Percentiles rank a stretch among this genome's conserved stretches.
Conservation (phyloP, 1,140 invertebrate genomes). For the Popillia japonica region DNA sequence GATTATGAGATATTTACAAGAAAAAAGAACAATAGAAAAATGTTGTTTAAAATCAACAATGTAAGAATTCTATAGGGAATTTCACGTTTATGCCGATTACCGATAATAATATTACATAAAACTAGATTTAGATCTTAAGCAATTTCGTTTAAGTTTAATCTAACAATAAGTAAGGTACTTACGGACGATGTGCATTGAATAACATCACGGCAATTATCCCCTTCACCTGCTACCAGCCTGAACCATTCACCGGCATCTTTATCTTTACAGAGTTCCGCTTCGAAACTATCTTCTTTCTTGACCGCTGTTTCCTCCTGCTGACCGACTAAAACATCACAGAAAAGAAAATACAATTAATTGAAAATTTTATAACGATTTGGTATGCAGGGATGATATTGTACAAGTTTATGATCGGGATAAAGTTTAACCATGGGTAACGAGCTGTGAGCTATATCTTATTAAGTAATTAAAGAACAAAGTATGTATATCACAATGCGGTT, state of each 20-base stretch:
- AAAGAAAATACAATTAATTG: not conserved
- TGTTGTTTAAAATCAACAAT: too few species aligned
- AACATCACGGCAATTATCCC: slow-evolving; percentile 93
- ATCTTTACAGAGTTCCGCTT: slow-evolving; percentile 89
- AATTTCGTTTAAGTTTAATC: slow-evolving; percentile 1
- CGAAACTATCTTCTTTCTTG: slow-evolving; percentile 87
- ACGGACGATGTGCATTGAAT: slow-evolving; percentile 94
- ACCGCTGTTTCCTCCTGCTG: slow-evolving; percentile 66
- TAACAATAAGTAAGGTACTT: slow-evolving; percentile 57
- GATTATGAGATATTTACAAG: too few species aligned
- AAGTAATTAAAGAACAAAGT: not conserved
- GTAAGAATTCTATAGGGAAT: too few species aligned
- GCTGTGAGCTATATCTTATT: not conserved
- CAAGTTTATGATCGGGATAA: not conserved
- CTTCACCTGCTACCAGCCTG: slow-evolving; percentile 85
- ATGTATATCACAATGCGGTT: too few species aligned
- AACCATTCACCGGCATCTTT: slow-evolving; percentile 97
- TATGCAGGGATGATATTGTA: not conserved
- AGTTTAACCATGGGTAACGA: not conserved
- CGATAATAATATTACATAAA: not conserved
- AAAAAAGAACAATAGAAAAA: too few species aligned
- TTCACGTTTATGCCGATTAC: too few species aligned
- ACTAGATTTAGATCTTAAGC: not conserved
- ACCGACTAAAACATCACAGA: slow-evolving; percentile 61
- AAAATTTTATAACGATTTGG: not conserved